These are phyloP conservation scores for Grantiella picta DNA, from an alignment of 2,113 vertebrate genomes.

Conservation along the genomic window DNA sequence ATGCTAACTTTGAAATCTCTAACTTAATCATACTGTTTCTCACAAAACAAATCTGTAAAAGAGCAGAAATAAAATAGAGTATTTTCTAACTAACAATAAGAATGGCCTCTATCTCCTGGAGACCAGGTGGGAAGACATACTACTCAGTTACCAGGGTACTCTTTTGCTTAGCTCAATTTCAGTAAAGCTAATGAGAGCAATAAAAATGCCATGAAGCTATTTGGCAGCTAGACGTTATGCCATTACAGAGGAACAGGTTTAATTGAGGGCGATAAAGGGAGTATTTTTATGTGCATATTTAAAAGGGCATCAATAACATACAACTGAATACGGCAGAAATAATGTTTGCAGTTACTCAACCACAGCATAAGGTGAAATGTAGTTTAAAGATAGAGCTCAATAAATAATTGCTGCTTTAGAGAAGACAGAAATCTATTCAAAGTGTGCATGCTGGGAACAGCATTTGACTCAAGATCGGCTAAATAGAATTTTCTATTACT, in stretches of 20 bases:
- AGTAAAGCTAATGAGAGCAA: background rate
- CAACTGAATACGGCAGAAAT: background rate
- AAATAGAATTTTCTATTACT: background rate
- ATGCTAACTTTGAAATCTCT: background rate
- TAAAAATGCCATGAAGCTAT: constrained; percentile 9
- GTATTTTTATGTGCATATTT: background rate
- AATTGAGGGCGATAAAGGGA: background rate
- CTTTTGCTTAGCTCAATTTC: background rate
- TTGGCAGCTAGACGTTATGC: background rate
- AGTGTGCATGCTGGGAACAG: background rate
- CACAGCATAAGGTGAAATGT: background rate
- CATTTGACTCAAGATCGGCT: background rate
- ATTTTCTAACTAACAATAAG: background rate
- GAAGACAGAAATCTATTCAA: background rate
- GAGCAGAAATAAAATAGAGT: background rate
- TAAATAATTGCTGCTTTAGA: background rate
- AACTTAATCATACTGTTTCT: background rate
- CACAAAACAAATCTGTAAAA: background rate
- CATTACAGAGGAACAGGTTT: background rate
- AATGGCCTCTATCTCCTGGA: background rate
- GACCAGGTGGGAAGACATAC: background rate
- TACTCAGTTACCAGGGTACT: background rate
- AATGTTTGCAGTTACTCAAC: background rate
- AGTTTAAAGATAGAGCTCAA: background rate
- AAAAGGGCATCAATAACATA: background rate